Percentiles rank a stretch among this genome's conserved stretches.
These are phyloP conservation scores for Slavum lentiscoides DNA, from an alignment of 2,888 invertebrate genomes.

Conservation along the genomic window DNA sequence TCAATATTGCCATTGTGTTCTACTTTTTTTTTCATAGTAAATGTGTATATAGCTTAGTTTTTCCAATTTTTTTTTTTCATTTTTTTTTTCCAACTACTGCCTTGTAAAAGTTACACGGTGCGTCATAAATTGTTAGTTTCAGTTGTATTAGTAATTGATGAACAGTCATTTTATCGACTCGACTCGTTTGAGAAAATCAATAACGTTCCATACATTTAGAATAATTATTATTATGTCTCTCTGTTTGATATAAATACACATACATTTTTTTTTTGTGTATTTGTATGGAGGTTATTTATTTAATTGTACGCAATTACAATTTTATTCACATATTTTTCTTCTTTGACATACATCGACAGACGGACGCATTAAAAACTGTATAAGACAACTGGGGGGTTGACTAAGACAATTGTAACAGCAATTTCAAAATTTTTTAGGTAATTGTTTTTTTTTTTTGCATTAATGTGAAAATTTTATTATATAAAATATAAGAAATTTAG, in stretches of 20 bases:
- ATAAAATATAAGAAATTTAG: constrained; percentile 12
- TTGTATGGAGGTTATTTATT: too few species aligned
- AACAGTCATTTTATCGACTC: background rate
- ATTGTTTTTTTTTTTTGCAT: constrained; percentile 5
- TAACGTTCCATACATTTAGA: background rate
- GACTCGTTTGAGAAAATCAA: background rate
- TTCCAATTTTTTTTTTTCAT: background rate
- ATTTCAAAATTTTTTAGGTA: background rate
- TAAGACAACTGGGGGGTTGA: background rate
- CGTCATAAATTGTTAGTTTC: background rate
- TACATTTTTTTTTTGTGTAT: too few species aligned
- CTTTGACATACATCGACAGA: background rate
- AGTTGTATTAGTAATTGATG: background rate
- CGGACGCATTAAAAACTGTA: background rate
- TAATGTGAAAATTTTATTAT: constrained; percentile 4
- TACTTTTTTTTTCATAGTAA: constrained; percentile 12
- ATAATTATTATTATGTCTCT: background rate
- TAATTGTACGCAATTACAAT: background rate
- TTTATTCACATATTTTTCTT: background rate
- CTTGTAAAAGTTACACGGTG: background rate
- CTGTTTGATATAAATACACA: too few species aligned
- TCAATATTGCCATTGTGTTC: constrained; percentile 7
- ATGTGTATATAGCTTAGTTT: constrained; percentile 28
- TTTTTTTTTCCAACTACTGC: background rate
- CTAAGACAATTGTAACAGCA: background rate